These are phyloP conservation scores for Anticlea derivata DNA, from an alignment of 2,888 invertebrate genomes.

Conservation along the genomic window DNA sequence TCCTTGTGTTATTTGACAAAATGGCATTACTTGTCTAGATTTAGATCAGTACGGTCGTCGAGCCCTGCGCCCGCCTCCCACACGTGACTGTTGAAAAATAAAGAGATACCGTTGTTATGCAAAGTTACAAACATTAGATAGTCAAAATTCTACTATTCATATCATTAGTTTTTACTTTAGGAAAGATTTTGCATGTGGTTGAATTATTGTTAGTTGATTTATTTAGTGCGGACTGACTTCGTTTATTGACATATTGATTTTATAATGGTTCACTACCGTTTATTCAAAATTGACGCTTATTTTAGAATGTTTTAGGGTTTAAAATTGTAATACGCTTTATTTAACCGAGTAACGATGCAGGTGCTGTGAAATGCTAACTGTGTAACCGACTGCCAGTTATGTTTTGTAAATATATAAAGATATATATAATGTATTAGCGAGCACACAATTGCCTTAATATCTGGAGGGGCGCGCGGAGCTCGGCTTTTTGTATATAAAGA, in stretches of 20 bases:
- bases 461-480: conserved; percentile 65
- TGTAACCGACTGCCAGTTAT: conserved; percentile 68
- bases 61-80: conserved; percentile 48
- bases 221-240: conserved; percentile 62
- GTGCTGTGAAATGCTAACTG: conserved; percentile 61
- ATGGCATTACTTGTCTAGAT: conserved; percentile 50
- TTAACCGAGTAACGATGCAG: conserved; percentile 67
- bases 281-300: conserved; percentile 45
- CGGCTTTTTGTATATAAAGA: conserved; percentile 76
- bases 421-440: conserved; percentile 66
- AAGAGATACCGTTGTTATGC: conserved; percentile 55
- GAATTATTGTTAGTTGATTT: conserved; percentile 62
- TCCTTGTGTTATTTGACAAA: conserved; percentile 45
- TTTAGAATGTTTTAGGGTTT: conserved; percentile 56
- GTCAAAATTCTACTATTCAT: conserved; percentile 81
- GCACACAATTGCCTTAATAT: conserved; percentile 68
- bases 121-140: conserved; percentile 69
- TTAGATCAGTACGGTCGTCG: conserved; percentile 47
- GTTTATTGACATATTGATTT: conserved; percentile 71
- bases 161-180: conserved; percentile 83
- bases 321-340: conserved; percentile 68
- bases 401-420: conserved; percentile 76
- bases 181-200: conserved; percentile 64
- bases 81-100: conserved; percentile 42
- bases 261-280: conserved; percentile 51